Base-by-base conservation (phyloP, 2,113 vertebrate genomes). In the Puntigrus tetrazona region DNA sequence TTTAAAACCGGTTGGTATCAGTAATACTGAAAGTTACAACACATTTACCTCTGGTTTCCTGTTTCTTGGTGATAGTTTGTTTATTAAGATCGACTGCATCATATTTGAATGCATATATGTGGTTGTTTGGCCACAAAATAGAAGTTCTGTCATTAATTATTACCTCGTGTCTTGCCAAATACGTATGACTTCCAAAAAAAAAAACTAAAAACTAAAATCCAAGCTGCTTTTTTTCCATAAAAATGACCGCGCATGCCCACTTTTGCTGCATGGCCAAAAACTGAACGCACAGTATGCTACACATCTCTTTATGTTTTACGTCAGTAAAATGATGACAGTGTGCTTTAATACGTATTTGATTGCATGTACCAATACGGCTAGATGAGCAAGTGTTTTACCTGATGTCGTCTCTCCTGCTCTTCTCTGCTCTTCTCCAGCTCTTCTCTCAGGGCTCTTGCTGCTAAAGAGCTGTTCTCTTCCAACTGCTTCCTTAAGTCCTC, bases 341-440 rank as follows among this genome's bases (percentile, higher is more conserved):
- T 69, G 29, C 29, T 10, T 36, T 22, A 38, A 22, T n/a, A 38
- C 34, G n/a, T 11, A 72, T n/a, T 5, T 41, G 67, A 20, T 34
- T 0, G 27, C 22, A 4, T 69, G 34, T 4, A 36, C 20, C 5
- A 25, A 25, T 43, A 73, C 16, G 38, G 29, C 11, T 74, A 29
- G 25, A 74, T 47, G 27, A n/a, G 29, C 1, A 4, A 52, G 47
- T n/a, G 41, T 9, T 50, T 78, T 69, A 98, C 98, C 97, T 98
- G 97, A 88, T 99, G 97, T 14, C 95, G 87, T 78, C 92, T 91
- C 84, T 98, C 97, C 91, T 96, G 97, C 86, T 97, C 97, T 87
- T 97, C 96, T 34, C 94, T 86, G 83, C 88, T 94, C 90, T 94
- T 96, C n/a, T 96, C 90, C 1, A 96, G 94, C 89, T 99, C 96